These are phyloP conservation scores for Datnioides undecimradiatus DNA, from an alignment of 2,113 vertebrate species.

Conservation along the genomic window DNA sequence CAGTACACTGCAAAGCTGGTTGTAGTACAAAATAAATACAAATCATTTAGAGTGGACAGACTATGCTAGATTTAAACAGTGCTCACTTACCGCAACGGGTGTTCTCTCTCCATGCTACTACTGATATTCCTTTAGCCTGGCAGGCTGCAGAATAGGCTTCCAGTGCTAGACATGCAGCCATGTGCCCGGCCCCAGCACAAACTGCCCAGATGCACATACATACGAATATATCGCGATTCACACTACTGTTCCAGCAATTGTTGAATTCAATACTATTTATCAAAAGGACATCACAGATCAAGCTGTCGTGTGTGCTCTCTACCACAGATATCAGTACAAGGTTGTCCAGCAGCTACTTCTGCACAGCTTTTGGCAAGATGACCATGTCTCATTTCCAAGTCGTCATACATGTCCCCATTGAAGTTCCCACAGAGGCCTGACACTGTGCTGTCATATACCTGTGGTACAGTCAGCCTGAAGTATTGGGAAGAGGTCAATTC, in stretches of 20 bases:
- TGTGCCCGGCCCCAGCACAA: slow-evolving; percentile 32
- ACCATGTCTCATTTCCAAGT: slow-evolving; percentile 38
- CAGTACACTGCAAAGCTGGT: slow-evolving; percentile 72
- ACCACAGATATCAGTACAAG: slow-evolving; percentile 28
- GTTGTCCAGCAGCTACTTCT: slow-evolving; percentile 13
- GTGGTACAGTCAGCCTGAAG: slow-evolving; percentile 45
- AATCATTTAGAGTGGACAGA: background rate
- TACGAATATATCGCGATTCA: slow-evolving; percentile 32
- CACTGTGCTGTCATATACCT: slow-evolving; percentile 13
- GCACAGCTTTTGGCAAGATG: slow-evolving; percentile 30
- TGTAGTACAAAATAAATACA: background rate
- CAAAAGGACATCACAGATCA: slow-evolving; percentile 45
- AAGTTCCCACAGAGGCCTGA: slow-evolving; percentile 83
- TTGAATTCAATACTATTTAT: slow-evolving; percentile 22
- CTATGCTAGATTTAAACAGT: background rate
- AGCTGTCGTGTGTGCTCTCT: background rate
- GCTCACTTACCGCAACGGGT: slow-evolving; percentile 30
- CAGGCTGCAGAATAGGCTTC: slow-evolving; percentile 49
- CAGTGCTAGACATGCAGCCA: slow-evolving; percentile 29
- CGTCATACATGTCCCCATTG: slow-evolving; percentile 68
- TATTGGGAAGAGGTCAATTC: slow-evolving; percentile 42
- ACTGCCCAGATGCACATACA: slow-evolving; percentile 30
- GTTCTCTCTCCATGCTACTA: slow-evolving; percentile 42
- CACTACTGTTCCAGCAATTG: slow-evolving; percentile 10
- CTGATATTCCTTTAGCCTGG: slow-evolving; percentile 25